Base-by-base conservation (phyloP, 2,888 invertebrate species). In the Callyntrura sp. region DNA sequence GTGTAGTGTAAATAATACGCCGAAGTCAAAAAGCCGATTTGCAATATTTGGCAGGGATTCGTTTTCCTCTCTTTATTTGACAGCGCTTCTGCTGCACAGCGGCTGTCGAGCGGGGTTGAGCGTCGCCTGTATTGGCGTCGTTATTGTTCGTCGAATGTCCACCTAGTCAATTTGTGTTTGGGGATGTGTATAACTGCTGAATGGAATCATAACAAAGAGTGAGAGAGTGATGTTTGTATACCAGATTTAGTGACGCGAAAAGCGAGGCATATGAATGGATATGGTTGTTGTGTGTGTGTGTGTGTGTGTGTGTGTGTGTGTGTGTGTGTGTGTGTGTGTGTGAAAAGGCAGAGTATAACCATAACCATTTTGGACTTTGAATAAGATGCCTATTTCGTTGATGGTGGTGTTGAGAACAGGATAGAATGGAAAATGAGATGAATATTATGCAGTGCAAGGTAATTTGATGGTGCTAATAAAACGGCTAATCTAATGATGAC, bases 121-220 rank as follows among this genome's bases (percentile, higher is more conserved):
- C n/a, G n/a, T n/a, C n/a, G n/a, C n/a, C n/a, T n/a, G n/a, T n/a
- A n/a, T n/a, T n/a, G n/a, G n/a, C n/a, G n/a, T n/a, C n/a, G n/a
- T n/a, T n/a, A n/a, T n/a, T n/a, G n/a, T n/a, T n/a, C n/a, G n/a
- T n/a, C n/a, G n/a, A n/a, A n/a, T n/a, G n/a, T n/a, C n/a, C n/a
- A n/a, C n/a, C n/a, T n/a, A n/a, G n/a, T n/a, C n/a, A n/a, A n/a
- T n/a, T n/a, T n/a, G n/a, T n/a, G n/a, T n/a, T n/a, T n/a, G n/a
- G n/a, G n/a, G n/a, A n/a, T n/a, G n/a, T n/a, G 85, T 78, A 62
- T 76, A 25, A 76, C 23, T 1, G 48, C 51, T 76, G 85, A 62
- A 85, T 78, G 51, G 45, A 73, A 78, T 85, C 85, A 85, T 85
- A 85, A 85, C 85, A 85, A 85, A 78, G 57, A 45, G 60, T 14